Base-by-base conservation (phyloP, 2,888 invertebrate species). In the Limnephilus auricula region DNA sequence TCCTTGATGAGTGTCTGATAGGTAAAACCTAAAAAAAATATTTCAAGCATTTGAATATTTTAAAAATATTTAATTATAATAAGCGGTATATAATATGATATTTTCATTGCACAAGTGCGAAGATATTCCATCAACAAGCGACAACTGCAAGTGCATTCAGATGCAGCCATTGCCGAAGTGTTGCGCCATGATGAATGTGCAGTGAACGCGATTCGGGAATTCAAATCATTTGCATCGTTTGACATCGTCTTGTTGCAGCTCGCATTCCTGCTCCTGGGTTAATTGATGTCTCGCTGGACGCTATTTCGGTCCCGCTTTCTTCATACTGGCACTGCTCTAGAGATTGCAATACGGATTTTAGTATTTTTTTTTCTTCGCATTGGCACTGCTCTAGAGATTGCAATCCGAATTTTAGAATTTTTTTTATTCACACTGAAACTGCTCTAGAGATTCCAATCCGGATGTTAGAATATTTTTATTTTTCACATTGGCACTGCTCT, bases 221-320 rank as follows among this genome's bases (percentile, higher is more conserved):
- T 82, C 89, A 89, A 91, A 91, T 91, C 91, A 91, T 91, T 89
- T 83, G 91, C 85, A 32, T 82, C 89, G 85, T 89, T 91, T 91
- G 91, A 91, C 91, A 87, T 50, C 37, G 91, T 85, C 91, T 30
- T 79, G 88, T 80, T 85, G 88, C 78, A 32, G 45, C 84, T 50
- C 30, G 91, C 91, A 85, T 79, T 85, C 79, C 84, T 34, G 15
- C 84, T 40, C 85, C 89, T 13, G 85, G 91, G 87, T 87, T 91
- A 91, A 91, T 91, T 91, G 91, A 89, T 91, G 80, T 80, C 89
- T 83, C 45, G 83, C 65, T 65, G 65, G 79, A 12, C 50, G 87
- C 90, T 90, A 90, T 90, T 87, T 90, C 87, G n/a, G 87, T 87
- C 40, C 31, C 37, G 9, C 82, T 30, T 85, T 85, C 85, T 85